phyloP scores from a whole-genome alignment of 2,888 invertebrate genomes.

The Oegoconia quadripuncta region DNA sequence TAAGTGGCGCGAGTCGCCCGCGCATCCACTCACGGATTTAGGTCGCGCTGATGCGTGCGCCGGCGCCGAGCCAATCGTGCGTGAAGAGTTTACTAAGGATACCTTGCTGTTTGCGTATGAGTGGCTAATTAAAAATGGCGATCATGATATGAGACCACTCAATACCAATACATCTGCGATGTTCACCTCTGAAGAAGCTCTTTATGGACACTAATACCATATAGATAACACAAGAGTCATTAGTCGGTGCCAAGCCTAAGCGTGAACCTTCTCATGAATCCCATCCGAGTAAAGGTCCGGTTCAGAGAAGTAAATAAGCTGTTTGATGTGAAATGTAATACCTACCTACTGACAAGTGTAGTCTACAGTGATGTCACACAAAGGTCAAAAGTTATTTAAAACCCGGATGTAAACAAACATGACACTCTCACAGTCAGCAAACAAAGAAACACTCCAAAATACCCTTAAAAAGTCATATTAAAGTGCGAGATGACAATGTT shows the following conservation, averaged over 20 bases:
- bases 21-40: slow-evolving; percentile 8
- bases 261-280: too few relatives aligned
- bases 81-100: slow-evolving; percentile 5
- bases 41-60: slow-evolving; percentile 3
- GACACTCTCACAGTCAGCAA: slow-evolving; percentile 4
- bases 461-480: slow-evolving; percentile 29
- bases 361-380: too few relatives aligned
- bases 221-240: too few relatives aligned
- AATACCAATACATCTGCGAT: too few relatives aligned
- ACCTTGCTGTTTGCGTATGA: background rate
- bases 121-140: slow-evolving; percentile 1
- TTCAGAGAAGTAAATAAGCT: too few relatives aligned
- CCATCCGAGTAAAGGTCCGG: too few relatives aligned
- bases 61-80: slow-evolving; percentile 10
- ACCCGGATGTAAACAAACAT: slow-evolving; percentile 6
- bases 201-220: too few relatives aligned
- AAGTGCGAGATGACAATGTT: slow-evolving; percentile 32
- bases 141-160: too few relatives aligned
- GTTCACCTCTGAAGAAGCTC: too few relatives aligned
- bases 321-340: too few relatives aligned
- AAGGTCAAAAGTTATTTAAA: slow-evolving; percentile 7
- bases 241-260: too few relatives aligned
- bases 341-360: too few relatives aligned
- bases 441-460: slow-evolving; percentile 23
- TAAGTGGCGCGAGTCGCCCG: slow-evolving; percentile 3